A percentile compares a stretch with the other conserved stretches of the same genome.
Evolutionary conservation across 2,797 vertebrate species (phyloP).

Genomic region (Microctenopoma steveboyesi): DNA sequence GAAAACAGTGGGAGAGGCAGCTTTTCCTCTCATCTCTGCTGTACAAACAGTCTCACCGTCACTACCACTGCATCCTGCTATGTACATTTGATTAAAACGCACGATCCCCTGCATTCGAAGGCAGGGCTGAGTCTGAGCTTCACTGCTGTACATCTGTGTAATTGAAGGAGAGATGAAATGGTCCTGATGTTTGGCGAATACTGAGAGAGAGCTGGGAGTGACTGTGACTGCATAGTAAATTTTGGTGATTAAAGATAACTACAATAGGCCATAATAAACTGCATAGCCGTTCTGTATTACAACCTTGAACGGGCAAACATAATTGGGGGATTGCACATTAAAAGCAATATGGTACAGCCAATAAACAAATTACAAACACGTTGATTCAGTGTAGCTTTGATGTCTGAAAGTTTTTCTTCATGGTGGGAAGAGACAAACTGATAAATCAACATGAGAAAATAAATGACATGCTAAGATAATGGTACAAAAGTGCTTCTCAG

Average conservation of each 20-base stretch:
- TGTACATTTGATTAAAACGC: conserved; percentile 67
- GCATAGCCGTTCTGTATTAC: conserved; percentile 42
- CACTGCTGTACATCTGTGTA: conserved; percentile 32
- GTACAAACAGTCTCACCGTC: conserved; percentile 53
- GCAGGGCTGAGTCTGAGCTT: conserved; percentile 16
- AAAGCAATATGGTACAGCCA: conserved; percentile 30
- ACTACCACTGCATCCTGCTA: conserved; percentile 42
- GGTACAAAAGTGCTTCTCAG: background rate
- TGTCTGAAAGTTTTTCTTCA: conserved; percentile 1
- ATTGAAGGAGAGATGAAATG: conserved; percentile 37
- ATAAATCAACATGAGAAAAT: conserved; percentile 12
- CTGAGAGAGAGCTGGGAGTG: conserved; percentile 30
- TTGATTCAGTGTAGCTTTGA: conserved; percentile 25
- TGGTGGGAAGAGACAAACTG: conserved; percentile 8
- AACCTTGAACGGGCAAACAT: conserved; percentile 19
- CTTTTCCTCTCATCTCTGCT: conserved; percentile 62
- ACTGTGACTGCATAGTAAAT: conserved; percentile 28
- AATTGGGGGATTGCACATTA: conserved; percentile 52
- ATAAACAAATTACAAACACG: conserved; percentile 21
- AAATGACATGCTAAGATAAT: background rate
- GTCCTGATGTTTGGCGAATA: conserved; percentile 35
- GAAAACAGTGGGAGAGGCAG: conserved; percentile 60
- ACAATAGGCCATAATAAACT: conserved; percentile 41
- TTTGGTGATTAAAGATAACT: conserved; percentile 39
- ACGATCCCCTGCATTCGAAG: conserved; percentile 30